Conservation (phyloP, 2,797 vertebrate species). For the Podargus strigoides region DNA sequence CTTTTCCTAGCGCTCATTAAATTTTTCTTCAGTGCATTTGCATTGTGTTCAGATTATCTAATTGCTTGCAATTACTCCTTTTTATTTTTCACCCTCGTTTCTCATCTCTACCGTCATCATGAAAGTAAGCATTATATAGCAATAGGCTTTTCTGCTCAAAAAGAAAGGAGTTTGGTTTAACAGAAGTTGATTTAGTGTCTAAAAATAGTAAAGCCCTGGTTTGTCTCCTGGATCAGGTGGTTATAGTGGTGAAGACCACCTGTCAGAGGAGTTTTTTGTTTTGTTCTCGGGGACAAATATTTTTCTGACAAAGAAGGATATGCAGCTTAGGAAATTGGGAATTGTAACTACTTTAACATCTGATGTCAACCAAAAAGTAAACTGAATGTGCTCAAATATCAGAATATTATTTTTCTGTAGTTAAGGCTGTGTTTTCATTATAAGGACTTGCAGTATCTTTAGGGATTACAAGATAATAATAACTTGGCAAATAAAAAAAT, state of each 20-base stretch:
- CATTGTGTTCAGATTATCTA: not conserved
- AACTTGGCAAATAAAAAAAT: not conserved
- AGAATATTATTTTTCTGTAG: not conserved
- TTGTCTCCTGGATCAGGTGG: conserved; percentile 25
- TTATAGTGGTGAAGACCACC: conserved; percentile 35
- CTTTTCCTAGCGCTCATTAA: not conserved
- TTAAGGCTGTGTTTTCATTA: not conserved
- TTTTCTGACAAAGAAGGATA: not conserved
- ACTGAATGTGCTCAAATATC: not conserved
- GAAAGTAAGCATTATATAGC: not conserved
- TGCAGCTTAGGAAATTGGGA: not conserved
- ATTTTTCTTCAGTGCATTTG: not conserved
- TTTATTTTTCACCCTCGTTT: not conserved
- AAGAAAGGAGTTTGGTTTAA: not conserved
- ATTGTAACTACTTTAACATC: not conserved
- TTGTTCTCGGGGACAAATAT: not conserved
- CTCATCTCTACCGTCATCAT: not conserved
- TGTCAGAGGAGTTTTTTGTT: conserved; percentile 11
- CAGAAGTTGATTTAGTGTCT: conserved; percentile 1
- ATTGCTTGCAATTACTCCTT: not conserved
- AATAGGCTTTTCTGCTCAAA: not conserved
- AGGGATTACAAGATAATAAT: not conserved
- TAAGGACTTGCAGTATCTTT: not conserved
- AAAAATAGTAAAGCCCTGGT: not conserved
- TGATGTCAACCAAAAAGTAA: not conserved